Evolutionary conservation across 2,113 vertebrate genomes (phyloP), one percentile per base, ranked within the genome.

Genomic region (Notarius lentiginosus): DNA sequence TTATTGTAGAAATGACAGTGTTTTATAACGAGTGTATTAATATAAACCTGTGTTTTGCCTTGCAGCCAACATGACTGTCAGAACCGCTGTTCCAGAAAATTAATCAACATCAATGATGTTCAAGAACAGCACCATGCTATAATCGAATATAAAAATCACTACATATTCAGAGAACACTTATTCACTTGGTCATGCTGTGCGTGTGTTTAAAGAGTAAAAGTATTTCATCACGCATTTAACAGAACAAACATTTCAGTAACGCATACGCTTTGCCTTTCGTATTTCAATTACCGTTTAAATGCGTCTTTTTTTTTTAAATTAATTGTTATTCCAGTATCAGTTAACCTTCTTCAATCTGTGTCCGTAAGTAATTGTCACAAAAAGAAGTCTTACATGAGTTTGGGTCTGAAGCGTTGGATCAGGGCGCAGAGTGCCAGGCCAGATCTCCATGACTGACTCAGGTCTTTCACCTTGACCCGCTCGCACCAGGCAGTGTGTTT

Each of bases 371-470:
- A 55, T 77, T 76, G 14, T 34, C 17, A 58, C 8, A 8, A 79
- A 10, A 72, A 20, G 20, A 20, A 22, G 5, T 1, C 97, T 98
- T 92, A 99, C 98, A 99, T 91, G 17, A 99, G 95, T 65, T 94
- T 75, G 0, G 97, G 98, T 72, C 89, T 95, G 92, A 99, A 96
- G 89, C 20, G 93, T 87, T 98, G 96, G 82, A 99, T 91, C 81
- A 99, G 95, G 24, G 97, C 96, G 0, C 97, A 97, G 84, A 99
- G 94, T 17, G 97, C 97, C 90, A 95, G 89, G 0, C 98, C 98
- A 0, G 96, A 96, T 61, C 91, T 91, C 98, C 98, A 99, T 68
- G 97, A 99, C 24, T 92, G 91, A 8, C 94, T 96, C 53, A 99
- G 93, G 91, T 99, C 85, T 0, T 91, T 95, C 6, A 99, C 96